Conservation (phyloP, 2,888 invertebrate species). For the Chrysina gloriosa region DNA sequence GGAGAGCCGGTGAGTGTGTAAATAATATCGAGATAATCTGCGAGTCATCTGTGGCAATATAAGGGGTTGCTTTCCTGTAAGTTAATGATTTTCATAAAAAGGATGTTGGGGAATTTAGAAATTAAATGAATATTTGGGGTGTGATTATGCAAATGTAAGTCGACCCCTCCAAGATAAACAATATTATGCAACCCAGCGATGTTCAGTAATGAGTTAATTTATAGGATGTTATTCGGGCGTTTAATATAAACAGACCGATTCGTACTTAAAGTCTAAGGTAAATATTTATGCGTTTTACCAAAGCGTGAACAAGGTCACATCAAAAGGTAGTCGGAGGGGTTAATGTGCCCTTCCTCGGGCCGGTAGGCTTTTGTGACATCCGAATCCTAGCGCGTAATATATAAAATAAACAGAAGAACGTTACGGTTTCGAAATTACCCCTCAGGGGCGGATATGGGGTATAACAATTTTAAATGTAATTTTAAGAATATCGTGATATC, state of each 20-base stretch:
- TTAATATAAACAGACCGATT: slow-evolving; percentile 58
- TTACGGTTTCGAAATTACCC: slow-evolving; percentile 49
- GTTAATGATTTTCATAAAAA: neutral
- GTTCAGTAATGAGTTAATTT: slow-evolving; percentile 65
- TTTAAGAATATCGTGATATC: slow-evolving; percentile 60
- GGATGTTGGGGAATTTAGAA: neutral
- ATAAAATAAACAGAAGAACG: slow-evolving; percentile 57
- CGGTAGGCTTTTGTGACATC: slow-evolving; percentile 49
- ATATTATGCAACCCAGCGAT: slow-evolving; percentile 59
- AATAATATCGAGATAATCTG: slow-evolving; percentile 58
- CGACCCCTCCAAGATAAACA: slow-evolving; percentile 54
- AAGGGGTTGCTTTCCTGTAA: too few relatives aligned
- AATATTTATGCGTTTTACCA: slow-evolving; percentile 62
- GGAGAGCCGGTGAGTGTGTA: slow-evolving; percentile 50
- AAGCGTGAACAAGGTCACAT: slow-evolving; percentile 51
- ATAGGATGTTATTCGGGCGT: slow-evolving; percentile 64
- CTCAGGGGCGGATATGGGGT: slow-evolving; percentile 44
- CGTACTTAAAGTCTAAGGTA: slow-evolving; percentile 61
- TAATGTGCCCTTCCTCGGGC: slow-evolving; percentile 54
- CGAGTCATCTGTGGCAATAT: slow-evolving; percentile 59
- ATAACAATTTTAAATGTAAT: slow-evolving; percentile 62
- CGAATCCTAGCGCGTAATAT: slow-evolving; percentile 58
- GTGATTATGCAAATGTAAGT: slow-evolving; percentile 61
- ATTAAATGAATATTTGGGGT: slow-evolving; percentile 51
- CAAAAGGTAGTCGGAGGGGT: slow-evolving; percentile 55